Conservation (phyloP, 2,888 invertebrate species). For the Julus scandinavius region DNA sequence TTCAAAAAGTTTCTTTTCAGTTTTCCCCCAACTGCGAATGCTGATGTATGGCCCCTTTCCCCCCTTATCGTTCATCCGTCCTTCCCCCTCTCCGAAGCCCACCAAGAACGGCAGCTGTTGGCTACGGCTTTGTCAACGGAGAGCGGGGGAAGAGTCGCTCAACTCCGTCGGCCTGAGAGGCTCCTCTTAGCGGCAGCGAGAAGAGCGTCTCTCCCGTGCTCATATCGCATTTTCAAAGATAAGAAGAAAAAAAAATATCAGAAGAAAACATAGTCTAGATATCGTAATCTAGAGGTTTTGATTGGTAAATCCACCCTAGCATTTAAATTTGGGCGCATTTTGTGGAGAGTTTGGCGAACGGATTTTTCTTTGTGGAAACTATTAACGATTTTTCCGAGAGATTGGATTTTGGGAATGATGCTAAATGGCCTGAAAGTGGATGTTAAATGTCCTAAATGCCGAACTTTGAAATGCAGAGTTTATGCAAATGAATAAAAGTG, state of each 20-base stretch:
- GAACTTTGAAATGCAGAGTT: background rate
- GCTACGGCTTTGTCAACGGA: background rate
- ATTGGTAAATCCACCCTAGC: background rate
- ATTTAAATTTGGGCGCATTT: background rate
- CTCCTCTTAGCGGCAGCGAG: background rate
- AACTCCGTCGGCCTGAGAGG: background rate
- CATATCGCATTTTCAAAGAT: background rate
- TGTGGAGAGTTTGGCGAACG: background rate
- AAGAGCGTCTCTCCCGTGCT: background rate
- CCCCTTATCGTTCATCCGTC: background rate
- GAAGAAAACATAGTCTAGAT: background rate
- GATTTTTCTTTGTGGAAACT: background rate
- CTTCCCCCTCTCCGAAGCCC: background rate
- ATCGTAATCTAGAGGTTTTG: background rate
- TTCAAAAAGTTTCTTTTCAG: slow-evolving; percentile 28
- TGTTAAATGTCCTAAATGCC: no score
- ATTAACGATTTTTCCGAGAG: background rate
- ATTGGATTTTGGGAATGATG: no score
- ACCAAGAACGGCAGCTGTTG: slow-evolving; percentile 31
- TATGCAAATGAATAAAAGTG: background rate
- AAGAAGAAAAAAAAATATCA: background rate
- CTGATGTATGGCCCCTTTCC: background rate
- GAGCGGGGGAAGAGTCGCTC: background rate
- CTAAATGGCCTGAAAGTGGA: no score
- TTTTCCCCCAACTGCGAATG: background rate